Evolutionary conservation across 2,888 invertebrate genomes (phyloP).

Genomic region (Dexiosoma caninum): DNA sequence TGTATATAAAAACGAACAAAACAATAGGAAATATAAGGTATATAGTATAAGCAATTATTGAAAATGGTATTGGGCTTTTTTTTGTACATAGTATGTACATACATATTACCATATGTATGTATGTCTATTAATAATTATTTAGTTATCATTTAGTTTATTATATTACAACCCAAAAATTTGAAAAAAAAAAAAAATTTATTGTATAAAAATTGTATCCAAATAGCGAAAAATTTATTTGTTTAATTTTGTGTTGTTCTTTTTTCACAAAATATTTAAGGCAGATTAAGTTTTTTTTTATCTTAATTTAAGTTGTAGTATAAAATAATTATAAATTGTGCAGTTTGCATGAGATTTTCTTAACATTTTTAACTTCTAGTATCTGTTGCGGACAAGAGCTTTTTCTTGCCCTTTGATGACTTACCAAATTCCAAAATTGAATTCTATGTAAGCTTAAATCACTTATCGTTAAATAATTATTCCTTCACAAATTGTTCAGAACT

Average conservation of each 20-base stretch:
- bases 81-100: conserved; percentile 15
- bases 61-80: conserved; percentile 51
- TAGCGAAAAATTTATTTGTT: conserved; percentile 10
- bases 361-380: conserved; percentile 70
- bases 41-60: background rate
- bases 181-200: conserved; percentile 25
- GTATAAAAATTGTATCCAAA: conserved; percentile 1
- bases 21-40: conserved; percentile 37
- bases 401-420: too few species aligned
- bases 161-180: conserved; percentile 3
- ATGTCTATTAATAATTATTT: conserved; percentile 27
- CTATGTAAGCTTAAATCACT: too few species aligned
- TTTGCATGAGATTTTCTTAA: conserved; percentile 35
- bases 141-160: background rate
- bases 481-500: too few species aligned
- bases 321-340: conserved; percentile 46
- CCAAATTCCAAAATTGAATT: too few species aligned
- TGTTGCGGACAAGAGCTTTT: too few species aligned
- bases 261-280: conserved; percentile 42
- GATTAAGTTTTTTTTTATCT: conserved; percentile 31
- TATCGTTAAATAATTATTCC: too few species aligned
- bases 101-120: too few species aligned
- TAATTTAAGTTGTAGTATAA: conserved; percentile 55
- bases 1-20: conserved; percentile 26
- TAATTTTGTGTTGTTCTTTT: conserved; percentile 24